These are phyloP conservation scores for Leptogaster cylindrica DNA, from an alignment of 2,888 invertebrate genomes.

Conservation along the genomic window DNA sequence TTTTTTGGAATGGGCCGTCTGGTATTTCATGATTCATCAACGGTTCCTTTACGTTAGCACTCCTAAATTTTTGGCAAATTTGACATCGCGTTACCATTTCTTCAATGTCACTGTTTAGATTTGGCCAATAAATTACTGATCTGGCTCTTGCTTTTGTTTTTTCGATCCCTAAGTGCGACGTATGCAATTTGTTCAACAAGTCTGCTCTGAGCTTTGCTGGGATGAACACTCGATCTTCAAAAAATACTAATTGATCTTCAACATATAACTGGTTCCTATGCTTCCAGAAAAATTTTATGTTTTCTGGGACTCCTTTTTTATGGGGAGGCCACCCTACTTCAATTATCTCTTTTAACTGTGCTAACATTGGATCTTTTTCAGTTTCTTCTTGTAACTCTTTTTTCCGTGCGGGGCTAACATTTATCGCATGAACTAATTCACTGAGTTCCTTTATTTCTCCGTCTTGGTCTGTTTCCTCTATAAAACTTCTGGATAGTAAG, in stretches of 20 bases:
- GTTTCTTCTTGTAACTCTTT: slow-evolving; percentile 36
- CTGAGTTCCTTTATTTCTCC: slow-evolving; percentile 37
- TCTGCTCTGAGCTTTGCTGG: neutral
- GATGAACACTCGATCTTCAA: slow-evolving; percentile 17
- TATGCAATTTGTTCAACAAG: slow-evolving; percentile 16
- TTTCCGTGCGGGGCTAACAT: slow-evolving; percentile 8
- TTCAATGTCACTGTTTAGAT: slow-evolving; percentile 36
- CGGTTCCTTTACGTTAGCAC: slow-evolving; percentile 20
- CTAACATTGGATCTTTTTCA: slow-evolving; percentile 13
- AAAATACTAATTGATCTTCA: slow-evolving; percentile 21
- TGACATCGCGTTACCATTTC: slow-evolving; percentile 16
- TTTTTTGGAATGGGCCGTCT: slow-evolving; percentile 44
- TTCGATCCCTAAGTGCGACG: slow-evolving; percentile 29
- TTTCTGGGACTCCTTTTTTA: neutral
- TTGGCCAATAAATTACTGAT: slow-evolving; percentile 32
- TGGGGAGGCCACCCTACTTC: slow-evolving; percentile 7
- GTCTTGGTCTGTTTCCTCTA: neutral
- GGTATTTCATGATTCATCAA: slow-evolving; percentile 24
- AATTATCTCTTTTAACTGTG: slow-evolving; percentile 12
- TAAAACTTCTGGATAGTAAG: slow-evolving; percentile 45
- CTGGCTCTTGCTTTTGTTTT: slow-evolving; percentile 40
- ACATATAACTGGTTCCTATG: neutral
- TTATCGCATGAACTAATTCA: slow-evolving; percentile 32
- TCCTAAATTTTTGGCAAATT: slow-evolving; percentile 40
- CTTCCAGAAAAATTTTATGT: slow-evolving; percentile 31